Percentiles rank a stretch among this genome's conserved stretches.
Conservation (phyloP, 2,113 vertebrate species). For the Azemiops feae region DNA sequence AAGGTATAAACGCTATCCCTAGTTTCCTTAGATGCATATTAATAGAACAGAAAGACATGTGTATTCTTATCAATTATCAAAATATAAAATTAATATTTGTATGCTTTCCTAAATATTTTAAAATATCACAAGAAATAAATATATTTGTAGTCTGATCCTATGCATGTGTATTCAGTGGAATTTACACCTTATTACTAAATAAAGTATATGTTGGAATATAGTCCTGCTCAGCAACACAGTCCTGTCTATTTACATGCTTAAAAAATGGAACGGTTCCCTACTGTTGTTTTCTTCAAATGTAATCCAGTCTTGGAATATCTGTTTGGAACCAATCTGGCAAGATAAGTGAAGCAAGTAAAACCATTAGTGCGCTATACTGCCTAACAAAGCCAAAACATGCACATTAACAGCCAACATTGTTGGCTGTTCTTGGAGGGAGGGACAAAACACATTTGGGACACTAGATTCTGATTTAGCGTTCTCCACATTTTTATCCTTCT, state of each 20-base stretch:
- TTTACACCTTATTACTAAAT: not conserved
- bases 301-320: not conserved
- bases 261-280: not conserved
- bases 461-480: conserved; percentile 9
- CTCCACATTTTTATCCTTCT: not conserved
- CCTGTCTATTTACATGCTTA: not conserved
- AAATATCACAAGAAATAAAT: not conserved
- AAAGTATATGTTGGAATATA: not conserved
- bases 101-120: not conserved
- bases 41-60: not conserved
- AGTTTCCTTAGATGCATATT: not conserved
- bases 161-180: not conserved
- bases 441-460: not conserved
- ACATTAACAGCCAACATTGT: not conserved
- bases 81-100: not conserved
- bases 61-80: not conserved
- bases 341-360: not conserved
- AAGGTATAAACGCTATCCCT: not conserved
- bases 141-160: not conserved
- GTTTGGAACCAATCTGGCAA: not conserved
- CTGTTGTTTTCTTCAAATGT: not conserved
- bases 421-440: not conserved
- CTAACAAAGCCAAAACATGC: not conserved
- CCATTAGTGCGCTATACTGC: conserved; percentile 2
- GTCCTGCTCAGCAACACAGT: not conserved